Base-by-base conservation (phyloP, 2,113 vertebrate genomes). In the Meriones unguiculatus region DNA sequence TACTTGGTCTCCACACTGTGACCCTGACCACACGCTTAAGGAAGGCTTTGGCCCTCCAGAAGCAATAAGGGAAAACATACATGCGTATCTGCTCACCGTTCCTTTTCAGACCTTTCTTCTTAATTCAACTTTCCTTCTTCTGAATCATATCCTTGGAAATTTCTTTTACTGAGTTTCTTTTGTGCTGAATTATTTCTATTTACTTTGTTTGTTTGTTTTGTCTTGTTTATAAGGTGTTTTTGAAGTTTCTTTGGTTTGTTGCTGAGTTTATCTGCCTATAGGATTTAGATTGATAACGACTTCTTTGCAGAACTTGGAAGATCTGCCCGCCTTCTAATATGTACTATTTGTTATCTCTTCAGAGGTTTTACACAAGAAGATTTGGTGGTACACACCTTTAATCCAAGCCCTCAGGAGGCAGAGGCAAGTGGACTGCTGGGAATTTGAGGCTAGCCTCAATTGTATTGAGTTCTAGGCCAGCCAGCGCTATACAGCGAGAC, bases 141-240 rank as follows among this genome's bases (percentile, higher is more conserved):
- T 67, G 4, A 84, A 84, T 78, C 77, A 50, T n/a, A 57, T 22
- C 38, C 65, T 64, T 84, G 32, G 38, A 9, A 32, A 94, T 15
- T 73, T 91, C 20, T 62, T 94, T 87, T 15, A 3, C 12, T 6
- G 17, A 18, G 4, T 30, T 65, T 64, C 25, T 87, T 87, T 84
- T 57, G 14, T 62, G 82, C 15, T 95, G 20, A 78, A 69, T 95
- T 90, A 52, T 93, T 92, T 90, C 28, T 50, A 46, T 78, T 46
- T 94, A 75, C 81, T 94, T 95, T 93, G 35, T 93, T 14, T 64
- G 76, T 86, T 46, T 65, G 30, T 50, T 92, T 90, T 57, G 54
- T 57, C 14, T 57, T 57, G 14, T 57, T 57, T 57, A 46, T 46
- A 46, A 46, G 5, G 46, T 57, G 57, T 57, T 57, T 46, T 46